phyloP scores from a whole-genome alignment of 2,113 vertebrate genomes.

The Leucoraja erinaceus region DNA sequence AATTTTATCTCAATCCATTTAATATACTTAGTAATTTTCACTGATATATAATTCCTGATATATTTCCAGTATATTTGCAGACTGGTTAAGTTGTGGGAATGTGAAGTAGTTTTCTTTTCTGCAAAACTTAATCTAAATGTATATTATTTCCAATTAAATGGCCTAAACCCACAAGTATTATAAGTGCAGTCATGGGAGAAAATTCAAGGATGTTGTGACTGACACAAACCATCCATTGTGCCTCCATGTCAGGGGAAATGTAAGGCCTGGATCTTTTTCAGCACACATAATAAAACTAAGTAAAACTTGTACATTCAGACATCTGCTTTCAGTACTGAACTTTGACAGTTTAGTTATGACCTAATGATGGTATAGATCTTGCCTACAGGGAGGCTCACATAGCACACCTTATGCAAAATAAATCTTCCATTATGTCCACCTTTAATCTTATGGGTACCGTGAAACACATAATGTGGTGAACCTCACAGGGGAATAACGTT shows the following conservation, averaged over 20 bases:
- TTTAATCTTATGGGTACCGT: background rate
- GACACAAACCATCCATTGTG: background rate
- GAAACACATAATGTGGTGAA: background rate
- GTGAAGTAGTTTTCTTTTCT: background rate
- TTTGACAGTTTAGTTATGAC: conserved; percentile 19
- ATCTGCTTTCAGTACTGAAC: conserved; percentile 24
- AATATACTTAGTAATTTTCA: background rate
- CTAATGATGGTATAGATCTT: background rate
- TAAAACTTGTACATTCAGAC: background rate
- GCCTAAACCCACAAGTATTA: background rate
- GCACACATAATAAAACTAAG: conserved; percentile 33
- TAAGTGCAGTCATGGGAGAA: background rate
- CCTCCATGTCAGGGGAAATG: background rate
- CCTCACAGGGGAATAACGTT: background rate
- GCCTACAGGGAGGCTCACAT: background rate
- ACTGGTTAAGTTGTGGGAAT: background rate
- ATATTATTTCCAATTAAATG: conserved; percentile 27
- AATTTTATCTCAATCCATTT: conserved; percentile 25
- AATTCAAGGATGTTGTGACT: background rate
- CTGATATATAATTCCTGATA: conserved; percentile 22
- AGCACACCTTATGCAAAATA: background rate
- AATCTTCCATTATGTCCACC: background rate
- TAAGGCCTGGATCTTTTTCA: conserved; percentile 20
- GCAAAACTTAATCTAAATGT: conserved; percentile 17
- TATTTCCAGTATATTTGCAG: background rate